phyloP scores from a whole-genome alignment of 2,113 vertebrate genomes.

The Malaclemys terrapin region DNA sequence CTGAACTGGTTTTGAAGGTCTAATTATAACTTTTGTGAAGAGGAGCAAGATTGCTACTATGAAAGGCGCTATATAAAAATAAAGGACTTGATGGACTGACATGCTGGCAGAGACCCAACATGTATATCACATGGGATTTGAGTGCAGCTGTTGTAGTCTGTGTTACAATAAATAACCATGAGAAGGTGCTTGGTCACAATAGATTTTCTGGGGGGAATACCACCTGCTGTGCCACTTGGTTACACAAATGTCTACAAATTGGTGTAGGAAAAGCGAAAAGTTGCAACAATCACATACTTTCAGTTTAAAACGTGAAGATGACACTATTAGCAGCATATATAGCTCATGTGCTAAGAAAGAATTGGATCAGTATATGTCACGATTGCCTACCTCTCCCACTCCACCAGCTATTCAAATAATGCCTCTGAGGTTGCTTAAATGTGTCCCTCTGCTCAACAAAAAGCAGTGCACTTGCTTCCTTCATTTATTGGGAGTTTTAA shows the following conservation, averaged over 20 bases:
- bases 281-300: not conserved
- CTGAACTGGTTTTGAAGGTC: conserved; percentile 61
- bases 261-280: fast-evolving
- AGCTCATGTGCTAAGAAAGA: not conserved
- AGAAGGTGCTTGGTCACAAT: not conserved
- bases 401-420: not conserved
- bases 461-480: not conserved
- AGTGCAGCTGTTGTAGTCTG: conserved; percentile 59
- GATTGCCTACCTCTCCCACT: not conserved
- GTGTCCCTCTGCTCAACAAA: fast-evolving
- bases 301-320: not conserved
- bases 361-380: not conserved
- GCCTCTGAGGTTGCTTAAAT: not conserved
- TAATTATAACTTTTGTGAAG: conserved; percentile 73
- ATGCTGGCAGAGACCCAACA: conserved; percentile 45
- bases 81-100: conserved; percentile 18
- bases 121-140: conserved; percentile 40
- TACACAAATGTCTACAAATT: not conserved
- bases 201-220: conserved; percentile 21
- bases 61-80: conserved; percentile 56
- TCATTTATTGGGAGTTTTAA: not conserved
- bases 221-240: conserved; percentile 40
- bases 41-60: conserved; percentile 55
- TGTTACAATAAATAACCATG: conserved; percentile 63
- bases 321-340: not conserved